Evolutionary conservation across 2,888 invertebrate genomes (phyloP).

Genomic region (Archips crataeganus): DNA sequence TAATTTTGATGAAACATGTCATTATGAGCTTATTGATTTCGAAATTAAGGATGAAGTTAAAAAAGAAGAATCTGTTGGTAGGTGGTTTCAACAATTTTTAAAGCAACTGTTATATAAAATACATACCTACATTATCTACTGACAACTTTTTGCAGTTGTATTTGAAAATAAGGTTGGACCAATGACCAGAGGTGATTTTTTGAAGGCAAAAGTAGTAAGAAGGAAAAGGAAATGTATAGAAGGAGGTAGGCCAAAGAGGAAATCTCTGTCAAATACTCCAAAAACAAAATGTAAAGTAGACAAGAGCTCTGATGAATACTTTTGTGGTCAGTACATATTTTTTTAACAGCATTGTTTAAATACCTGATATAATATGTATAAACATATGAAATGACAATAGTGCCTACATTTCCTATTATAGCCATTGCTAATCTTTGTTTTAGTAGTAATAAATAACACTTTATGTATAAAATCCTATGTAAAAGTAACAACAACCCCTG

Average conservation of each 20-base stretch:
- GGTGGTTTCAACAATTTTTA: neutral
- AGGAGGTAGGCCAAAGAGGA: neutral
- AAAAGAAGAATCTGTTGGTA: conserved; percentile 15
- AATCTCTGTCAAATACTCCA: neutral
- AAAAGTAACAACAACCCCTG: too few species aligned
- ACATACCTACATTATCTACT: neutral
- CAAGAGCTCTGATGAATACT: conserved; percentile 3
- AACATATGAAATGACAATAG: too few species aligned
- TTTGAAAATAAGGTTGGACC: conserved; percentile 2
- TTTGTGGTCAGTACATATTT: neutral
- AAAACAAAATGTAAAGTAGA: neutral
- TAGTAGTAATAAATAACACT: neutral
- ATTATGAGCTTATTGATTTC: conserved; percentile 7
- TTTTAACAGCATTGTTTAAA: too few species aligned
- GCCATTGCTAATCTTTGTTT: neutral
- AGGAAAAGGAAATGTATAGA: conserved; percentile 1
- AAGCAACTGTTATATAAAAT: neutral
- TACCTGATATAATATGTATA: too few species aligned
- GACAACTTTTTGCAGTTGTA: neutral
- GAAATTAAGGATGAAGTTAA: conserved; percentile 6
- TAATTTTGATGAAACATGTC: neutral
- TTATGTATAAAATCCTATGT: too few species aligned
- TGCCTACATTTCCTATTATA: too few species aligned
- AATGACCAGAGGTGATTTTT: neutral
- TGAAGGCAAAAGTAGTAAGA: conserved; percentile 1